These are phyloP conservation scores for Ecdyonurus torrentis DNA, from an alignment of 2,888 invertebrate genomes.

Conservation along the genomic window DNA sequence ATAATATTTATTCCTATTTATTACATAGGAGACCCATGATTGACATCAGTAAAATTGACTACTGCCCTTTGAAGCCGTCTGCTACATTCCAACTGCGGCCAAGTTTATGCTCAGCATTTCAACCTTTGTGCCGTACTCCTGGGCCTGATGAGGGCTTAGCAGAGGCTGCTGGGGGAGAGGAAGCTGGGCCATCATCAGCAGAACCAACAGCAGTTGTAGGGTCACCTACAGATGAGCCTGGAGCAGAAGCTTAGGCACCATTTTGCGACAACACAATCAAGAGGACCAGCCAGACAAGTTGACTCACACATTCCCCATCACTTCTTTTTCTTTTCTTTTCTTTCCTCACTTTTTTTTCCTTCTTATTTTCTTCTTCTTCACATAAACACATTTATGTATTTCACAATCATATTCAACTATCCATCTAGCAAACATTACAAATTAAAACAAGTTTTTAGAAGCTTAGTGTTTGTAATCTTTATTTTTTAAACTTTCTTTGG, in stretches of 20 bases:
- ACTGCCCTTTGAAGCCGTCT: constrained; percentile 39
- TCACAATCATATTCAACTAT: too few relatives aligned
- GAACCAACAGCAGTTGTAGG: not conserved
- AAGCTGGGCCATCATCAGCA: not conserved
- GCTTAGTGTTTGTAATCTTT: too few relatives aligned
- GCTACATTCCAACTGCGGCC: constrained; percentile 60
- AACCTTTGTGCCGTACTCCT: constrained; percentile 29
- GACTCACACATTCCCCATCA: not conserved
- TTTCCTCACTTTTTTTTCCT: too few relatives aligned
- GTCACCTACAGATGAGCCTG: not conserved
- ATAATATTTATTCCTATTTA: too few relatives aligned
- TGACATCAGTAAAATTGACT: constrained; percentile 29
- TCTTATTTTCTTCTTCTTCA: too few relatives aligned
- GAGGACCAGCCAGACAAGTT: constrained; percentile 1
- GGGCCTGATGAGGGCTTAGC: not conserved
- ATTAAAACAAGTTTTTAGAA: too few relatives aligned
- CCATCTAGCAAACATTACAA: too few relatives aligned
- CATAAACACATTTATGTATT: too few relatives aligned
- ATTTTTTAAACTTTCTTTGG: too few relatives aligned
- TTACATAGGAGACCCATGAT: constrained; percentile 31
- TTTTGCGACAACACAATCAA: not conserved
- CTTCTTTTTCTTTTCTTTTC: too few relatives aligned
- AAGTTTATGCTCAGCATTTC: constrained; percentile 65
- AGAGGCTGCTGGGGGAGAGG: not conserved
- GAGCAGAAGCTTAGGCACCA: not conserved